Percentiles rank a stretch among this genome's conserved stretches.
These are phyloP conservation scores for Spermophilus dauricus DNA, from an alignment of 2,113 vertebrate species.

Conservation along the genomic window DNA sequence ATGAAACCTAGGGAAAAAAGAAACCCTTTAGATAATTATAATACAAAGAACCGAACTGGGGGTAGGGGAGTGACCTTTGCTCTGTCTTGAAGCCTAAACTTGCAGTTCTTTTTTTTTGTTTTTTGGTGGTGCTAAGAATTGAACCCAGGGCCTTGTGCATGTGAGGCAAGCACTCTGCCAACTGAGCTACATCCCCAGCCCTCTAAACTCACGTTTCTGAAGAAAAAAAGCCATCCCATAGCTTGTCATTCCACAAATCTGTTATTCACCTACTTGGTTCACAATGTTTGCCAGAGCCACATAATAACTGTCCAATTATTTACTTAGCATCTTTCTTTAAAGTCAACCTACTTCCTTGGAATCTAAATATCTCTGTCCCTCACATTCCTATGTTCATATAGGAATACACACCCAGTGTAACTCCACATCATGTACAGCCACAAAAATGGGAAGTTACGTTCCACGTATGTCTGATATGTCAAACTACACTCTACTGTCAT, in stretches of 20 bases:
- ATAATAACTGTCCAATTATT: background rate
- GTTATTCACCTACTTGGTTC: background rate
- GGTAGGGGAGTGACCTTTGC: background rate
- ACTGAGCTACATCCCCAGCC: too few relatives aligned
- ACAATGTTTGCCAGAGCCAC: background rate
- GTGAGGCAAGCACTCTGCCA: too few relatives aligned
- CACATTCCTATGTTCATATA: too few relatives aligned
- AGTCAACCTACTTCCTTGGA: background rate
- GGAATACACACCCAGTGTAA: too few relatives aligned
- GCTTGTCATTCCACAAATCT: background rate
- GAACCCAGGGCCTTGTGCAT: too few relatives aligned
- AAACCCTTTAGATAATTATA: constrained; percentile 59
- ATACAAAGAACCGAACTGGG: background rate
- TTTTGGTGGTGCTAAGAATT: too few relatives aligned
- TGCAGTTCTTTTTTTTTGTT: background rate
- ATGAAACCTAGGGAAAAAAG: constrained; percentile 90
- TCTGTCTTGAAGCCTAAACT: constrained; percentile 29
- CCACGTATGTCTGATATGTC: too few relatives aligned
- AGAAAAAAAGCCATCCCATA: background rate
- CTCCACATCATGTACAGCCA: too few relatives aligned
- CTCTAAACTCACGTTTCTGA: background rate
- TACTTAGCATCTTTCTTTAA: background rate
- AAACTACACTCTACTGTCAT: too few relatives aligned
- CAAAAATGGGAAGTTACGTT: too few relatives aligned
- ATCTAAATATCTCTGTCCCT: background rate